Base-by-base conservation (phyloP, 2,888 invertebrate genomes). In the Athripsodes cinereus region DNA sequence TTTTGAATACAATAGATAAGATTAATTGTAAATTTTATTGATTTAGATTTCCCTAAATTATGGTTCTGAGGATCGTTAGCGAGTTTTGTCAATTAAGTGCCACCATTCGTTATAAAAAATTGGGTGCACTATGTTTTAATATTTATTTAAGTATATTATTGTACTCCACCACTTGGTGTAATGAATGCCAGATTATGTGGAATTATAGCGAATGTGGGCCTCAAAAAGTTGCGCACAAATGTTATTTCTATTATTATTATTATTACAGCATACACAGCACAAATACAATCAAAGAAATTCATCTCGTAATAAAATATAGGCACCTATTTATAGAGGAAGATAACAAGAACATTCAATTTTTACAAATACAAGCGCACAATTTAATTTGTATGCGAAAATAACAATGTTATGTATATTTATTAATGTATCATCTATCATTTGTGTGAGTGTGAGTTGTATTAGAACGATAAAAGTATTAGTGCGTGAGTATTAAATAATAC, bases 111-210 rank as follows among this genome's bases (percentile, higher is more conserved):
- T n/a, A n/a, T n/a, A n/a, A n/a, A n/a, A n/a, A n/a, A n/a, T n/a
- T n/a, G n/a, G n/a, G n/a, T n/a, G n/a, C n/a, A n/a, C n/a, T n/a
- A n/a, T n/a, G n/a, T n/a, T n/a, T n/a, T n/a, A n/a, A n/a, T n/a
- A n/a, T n/a, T n/a, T n/a, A n/a, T n/a, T n/a, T n/a, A n/a, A n/a
- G n/a, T n/a, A n/a, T n/a, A n/a, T n/a, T n/a, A n/a, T n/a, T n/a
- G n/a, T n/a, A 31, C 58, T 63, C 44, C 63, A 54, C 55, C 61
- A 53, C 61, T 63, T 35, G 20, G 6, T 48, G 59, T 57, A 57
- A 53, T 57, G 59, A 59, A 61, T 63, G 61, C 59, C 63, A 63
- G 61, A 63, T 63, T 63, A n/a, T n/a, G 63, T 61, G 55, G 63
- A 60, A 56, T 58, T 56, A 54, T 59, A 56, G 60, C 63, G 58